phyloP scores from a whole-genome alignment of 1,140 invertebrate genomes.

The Temnothorax longispinosus region DNA sequence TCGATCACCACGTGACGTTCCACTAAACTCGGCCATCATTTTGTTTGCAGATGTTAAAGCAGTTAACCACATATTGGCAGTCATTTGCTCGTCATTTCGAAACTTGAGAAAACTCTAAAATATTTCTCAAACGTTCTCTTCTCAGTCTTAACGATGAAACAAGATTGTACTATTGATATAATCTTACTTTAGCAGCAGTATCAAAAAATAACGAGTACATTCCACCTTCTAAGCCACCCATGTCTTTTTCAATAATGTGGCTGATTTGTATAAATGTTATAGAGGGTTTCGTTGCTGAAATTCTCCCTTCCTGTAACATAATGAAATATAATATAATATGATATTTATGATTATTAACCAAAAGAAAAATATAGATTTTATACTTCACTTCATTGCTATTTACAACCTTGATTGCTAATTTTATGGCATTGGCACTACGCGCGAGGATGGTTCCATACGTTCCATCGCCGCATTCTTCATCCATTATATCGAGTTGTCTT shows the following conservation, averaged over 20 bases:
- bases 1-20: slow-evolving; percentile 84
- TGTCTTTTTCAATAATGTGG: slow-evolving; percentile 77
- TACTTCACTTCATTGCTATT: neutral
- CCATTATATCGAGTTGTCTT: slow-evolving; percentile 88
- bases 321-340: slow-evolving; percentile 8
- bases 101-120: slow-evolving; percentile 69
- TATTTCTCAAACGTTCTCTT: slow-evolving; percentile 12
- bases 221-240: slow-evolving; percentile 83
- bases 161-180: neutral
- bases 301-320: slow-evolving; percentile 64
- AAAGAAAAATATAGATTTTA: neutral
- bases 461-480: slow-evolving; percentile 88
- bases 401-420: slow-evolving; percentile 71
- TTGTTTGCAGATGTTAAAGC: slow-evolving; percentile 81
- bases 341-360: slow-evolving; percentile 14
- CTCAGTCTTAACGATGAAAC: slow-evolving; percentile 9
- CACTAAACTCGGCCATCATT: slow-evolving; percentile 85
- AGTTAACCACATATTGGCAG: slow-evolving; percentile 76
- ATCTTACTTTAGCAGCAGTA: slow-evolving; percentile 80
- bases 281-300: slow-evolving; percentile 71
- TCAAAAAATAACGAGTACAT: slow-evolving; percentile 86
- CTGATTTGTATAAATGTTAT: slow-evolving; percentile 79
- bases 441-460: slow-evolving; percentile 89
- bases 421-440: slow-evolving; percentile 85
- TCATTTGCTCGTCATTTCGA: slow-evolving; percentile 62